Conservation (phyloP, 1,140 invertebrate species). For the Drosophila rufa region DNA sequence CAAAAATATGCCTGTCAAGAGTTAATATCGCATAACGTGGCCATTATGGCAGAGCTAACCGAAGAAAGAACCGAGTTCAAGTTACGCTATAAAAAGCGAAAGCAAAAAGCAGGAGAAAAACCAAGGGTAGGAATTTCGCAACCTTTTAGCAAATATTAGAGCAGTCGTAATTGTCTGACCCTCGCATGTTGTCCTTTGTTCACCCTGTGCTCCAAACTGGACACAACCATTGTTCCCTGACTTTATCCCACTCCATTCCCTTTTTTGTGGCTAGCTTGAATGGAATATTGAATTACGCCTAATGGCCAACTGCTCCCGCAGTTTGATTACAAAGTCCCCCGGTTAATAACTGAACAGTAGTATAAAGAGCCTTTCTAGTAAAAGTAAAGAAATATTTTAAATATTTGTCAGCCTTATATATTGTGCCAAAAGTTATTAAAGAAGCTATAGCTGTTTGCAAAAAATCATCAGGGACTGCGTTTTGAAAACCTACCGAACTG, state of each 20-base stretch:
- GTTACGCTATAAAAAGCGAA: constrained; percentile 54
- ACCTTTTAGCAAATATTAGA: constrained; percentile 42
- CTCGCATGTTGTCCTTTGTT: constrained; percentile 22
- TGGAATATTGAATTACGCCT: constrained; percentile 79
- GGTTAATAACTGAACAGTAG: constrained; percentile 28
- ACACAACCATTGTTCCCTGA: constrained; percentile 21
- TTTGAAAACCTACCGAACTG: background rate
- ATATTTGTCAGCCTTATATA: constrained; percentile 69
- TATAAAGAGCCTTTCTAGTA: constrained; percentile 40
- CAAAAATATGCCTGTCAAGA: constrained; percentile 37
- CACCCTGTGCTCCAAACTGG: constrained; percentile 8
- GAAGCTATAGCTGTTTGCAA: background rate
- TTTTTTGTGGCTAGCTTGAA: constrained; percentile 42
- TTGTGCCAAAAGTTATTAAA: constrained; percentile 42
- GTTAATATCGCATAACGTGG: constrained; percentile 56
- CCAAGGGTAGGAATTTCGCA: constrained; percentile 21
- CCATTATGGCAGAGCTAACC: constrained; percentile 29
- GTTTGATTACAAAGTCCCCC: constrained; percentile 44
- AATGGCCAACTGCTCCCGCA: constrained; percentile 59
- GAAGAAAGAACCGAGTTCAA: constrained; percentile 38
- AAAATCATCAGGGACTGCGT: constrained; percentile 2
- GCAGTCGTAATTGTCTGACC: constrained; percentile 43
- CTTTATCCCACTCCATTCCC: background rate
- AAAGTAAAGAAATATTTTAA: constrained; percentile 69
- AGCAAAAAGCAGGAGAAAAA: constrained; percentile 1